Evolutionary conservation across 1,140 invertebrate genomes (phyloP).

Genomic region (Phenacoccus solenopsis): DNA sequence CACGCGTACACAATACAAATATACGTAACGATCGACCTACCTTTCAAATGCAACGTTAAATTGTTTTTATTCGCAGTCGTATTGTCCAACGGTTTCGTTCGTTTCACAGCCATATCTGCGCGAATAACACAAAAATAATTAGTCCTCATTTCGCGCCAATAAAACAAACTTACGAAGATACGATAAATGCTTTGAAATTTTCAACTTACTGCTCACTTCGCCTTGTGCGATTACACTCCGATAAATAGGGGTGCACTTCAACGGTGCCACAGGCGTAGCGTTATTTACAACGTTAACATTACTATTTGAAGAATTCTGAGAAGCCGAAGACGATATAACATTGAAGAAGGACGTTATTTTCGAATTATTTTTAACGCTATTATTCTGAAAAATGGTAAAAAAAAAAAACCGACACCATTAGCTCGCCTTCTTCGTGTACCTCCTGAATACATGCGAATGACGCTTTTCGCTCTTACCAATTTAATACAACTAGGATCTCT

Average conservation of each 20-base stretch:
- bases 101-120: constrained; percentile 8
- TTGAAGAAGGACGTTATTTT: background rate
- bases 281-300: too few species aligned
- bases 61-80: background rate
- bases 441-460: background rate
- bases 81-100: background rate
- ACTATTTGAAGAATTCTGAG: background rate
- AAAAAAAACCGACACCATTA: background rate
- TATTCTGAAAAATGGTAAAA: background rate
- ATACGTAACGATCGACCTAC: background rate
- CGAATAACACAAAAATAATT: background rate
- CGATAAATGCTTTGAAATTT: background rate
- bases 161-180: too few species aligned
- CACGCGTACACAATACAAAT: too few species aligned
- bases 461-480: constrained; percentile 8
- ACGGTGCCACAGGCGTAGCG: too few species aligned
- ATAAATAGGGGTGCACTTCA: background rate
- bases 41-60: background rate
- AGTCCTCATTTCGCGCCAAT: too few species aligned
- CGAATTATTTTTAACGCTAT: background rate
- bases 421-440: background rate
- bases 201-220: background rate
- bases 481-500: constrained; percentile 18
- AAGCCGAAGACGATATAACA: background rate
- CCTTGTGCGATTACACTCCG: background rate